Evolutionary conservation across 2,797 vertebrate species (phyloP), one percentile per base, ranked within the genome.

Genomic region (Triplophysa yarkandensis): DNA sequence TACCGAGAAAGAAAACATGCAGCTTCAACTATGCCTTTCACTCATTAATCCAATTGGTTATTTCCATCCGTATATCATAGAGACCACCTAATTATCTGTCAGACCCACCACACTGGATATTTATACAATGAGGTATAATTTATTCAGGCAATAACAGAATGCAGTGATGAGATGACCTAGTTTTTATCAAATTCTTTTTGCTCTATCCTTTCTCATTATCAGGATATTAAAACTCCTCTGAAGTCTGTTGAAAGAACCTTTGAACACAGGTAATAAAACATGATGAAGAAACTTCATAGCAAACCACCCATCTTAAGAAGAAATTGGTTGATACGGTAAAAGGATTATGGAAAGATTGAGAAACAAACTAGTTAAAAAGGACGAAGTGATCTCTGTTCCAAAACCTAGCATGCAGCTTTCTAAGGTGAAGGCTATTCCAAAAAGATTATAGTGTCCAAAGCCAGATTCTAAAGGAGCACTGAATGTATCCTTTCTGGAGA

Each of bases 181-280:
- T 67, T 57, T 28, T 41, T 25, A 60, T 64, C 3, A 32, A 30
- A 52, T 55, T 63, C 6, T n/a, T 71, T 73, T 48, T 73, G 68
- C 64, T 63, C 58, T 68, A 50, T 36, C 34, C 14, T 74, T 58
- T 48, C 62, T 58, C 54, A 70, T 80, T 65, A 74, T 55, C n/a
- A 21, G 63, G n/a, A 65, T 65, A 65, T 79, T 79, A 70, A 43
- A 68, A 64, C 19, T 62, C 41, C 9, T 30, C 32, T 68, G 17
- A 74, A 58, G 50, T 69, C 60, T 65, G 41, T 68, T 41, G n/a
- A 41, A 70, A 65, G 48, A 74, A 44, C 50, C 41, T 74, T 23
- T 74, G 66, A 74, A 50, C 71, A 69, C 71, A 58, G 58, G 58
- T 68, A 74, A 74, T 74, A 78, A 74, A 64, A 57, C 57, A 62